Evolutionary conservation across 2,888 invertebrate species (phyloP).

Genomic region (Watsonalla cultraria): DNA sequence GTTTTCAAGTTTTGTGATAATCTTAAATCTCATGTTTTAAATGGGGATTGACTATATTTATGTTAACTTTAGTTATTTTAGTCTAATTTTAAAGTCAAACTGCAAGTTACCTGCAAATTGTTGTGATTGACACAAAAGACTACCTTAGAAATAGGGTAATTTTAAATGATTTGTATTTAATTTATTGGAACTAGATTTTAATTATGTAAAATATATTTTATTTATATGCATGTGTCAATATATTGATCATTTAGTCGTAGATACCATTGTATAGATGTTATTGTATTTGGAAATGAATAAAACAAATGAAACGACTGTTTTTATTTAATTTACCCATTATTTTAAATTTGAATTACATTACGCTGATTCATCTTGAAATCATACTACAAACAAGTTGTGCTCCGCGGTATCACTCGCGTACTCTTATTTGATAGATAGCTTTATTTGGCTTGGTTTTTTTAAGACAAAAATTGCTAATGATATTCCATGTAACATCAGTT

Average conservation of each 20-base stretch:
- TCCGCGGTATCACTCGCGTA: too few relatives aligned
- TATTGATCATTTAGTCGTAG: conserved; percentile 70
- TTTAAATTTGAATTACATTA: too few relatives aligned
- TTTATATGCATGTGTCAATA: conserved; percentile 70
- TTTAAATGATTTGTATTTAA: conserved; percentile 27
- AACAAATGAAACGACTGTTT: conserved; percentile 48
- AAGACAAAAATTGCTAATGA: too few relatives aligned
- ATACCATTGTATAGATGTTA: conserved; percentile 78
- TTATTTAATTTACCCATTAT: conserved; percentile 17
- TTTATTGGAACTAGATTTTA: conserved; percentile 22
- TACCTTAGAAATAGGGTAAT: conserved; percentile 30
- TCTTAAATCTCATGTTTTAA: neutral
- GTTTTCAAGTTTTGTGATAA: too few relatives aligned
- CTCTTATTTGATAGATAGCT: too few relatives aligned
- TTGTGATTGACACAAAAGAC: conserved; percentile 33
- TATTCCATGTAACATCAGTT: too few relatives aligned
- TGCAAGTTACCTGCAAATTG: conserved; percentile 41
- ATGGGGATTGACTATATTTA: neutral
- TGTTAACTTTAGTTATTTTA: neutral
- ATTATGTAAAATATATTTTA: conserved; percentile 30
- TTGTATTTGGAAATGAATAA: conserved; percentile 77
- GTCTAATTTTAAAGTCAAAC: conserved; percentile 6
- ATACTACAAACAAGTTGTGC: too few relatives aligned
- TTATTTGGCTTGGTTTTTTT: too few relatives aligned
- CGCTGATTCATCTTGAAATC: too few relatives aligned